phyloP scores from a whole-genome alignment of 1,140 invertebrate genomes.

The Rhizoglyphus robini region DNA sequence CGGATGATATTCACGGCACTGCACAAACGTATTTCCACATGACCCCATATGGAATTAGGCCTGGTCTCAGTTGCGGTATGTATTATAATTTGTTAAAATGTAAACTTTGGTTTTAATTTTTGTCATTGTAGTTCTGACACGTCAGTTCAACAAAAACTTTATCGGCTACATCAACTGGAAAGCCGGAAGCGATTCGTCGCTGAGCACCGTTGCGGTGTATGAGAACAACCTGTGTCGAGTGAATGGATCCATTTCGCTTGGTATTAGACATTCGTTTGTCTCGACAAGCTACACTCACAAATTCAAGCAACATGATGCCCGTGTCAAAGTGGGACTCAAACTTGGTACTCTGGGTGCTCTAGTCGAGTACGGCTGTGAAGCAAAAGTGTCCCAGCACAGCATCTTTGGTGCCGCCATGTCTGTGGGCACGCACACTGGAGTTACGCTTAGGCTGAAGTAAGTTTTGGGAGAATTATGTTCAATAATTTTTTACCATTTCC shows the following conservation, averaged over 20 bases:
- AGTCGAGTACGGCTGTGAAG: slow-evolving; percentile 79
- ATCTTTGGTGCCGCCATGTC: slow-evolving; percentile 66
- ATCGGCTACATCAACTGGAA: slow-evolving; percentile 74
- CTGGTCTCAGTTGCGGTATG: slow-evolving; percentile 17
- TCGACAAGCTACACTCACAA: slow-evolving; percentile 59
- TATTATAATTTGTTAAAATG: not conserved
- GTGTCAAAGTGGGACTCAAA: slow-evolving; percentile 59
- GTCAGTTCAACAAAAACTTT: slow-evolving; percentile 67
- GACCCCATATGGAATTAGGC: slow-evolving; percentile 10
- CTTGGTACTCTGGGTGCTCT: slow-evolving; percentile 73
- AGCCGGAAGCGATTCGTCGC: slow-evolving; percentile 50
- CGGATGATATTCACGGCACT: slow-evolving; percentile 36
- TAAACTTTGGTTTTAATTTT: not conserved
- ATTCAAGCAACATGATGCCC: slow-evolving; percentile 49
- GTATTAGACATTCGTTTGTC: slow-evolving; percentile 61
- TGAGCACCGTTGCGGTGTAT: slow-evolving; percentile 61
- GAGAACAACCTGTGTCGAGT: slow-evolving; percentile 51
- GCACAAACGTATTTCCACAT: slow-evolving; percentile 5
- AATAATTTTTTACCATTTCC: slow-evolving; percentile 16
- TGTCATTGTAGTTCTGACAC: slow-evolving; percentile 27
- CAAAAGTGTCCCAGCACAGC: slow-evolving; percentile 78
- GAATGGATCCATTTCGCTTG: slow-evolving; percentile 56
- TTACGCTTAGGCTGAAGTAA: slow-evolving; percentile 74
- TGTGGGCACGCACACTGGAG: slow-evolving; percentile 68
- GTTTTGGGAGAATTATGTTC: slow-evolving; percentile 23